Percentiles rank a stretch among this genome's conserved stretches.
These are phyloP conservation scores for Gymnothorax reevesii DNA, from an alignment of 2,797 vertebrate genomes.

Conservation along the genomic window DNA sequence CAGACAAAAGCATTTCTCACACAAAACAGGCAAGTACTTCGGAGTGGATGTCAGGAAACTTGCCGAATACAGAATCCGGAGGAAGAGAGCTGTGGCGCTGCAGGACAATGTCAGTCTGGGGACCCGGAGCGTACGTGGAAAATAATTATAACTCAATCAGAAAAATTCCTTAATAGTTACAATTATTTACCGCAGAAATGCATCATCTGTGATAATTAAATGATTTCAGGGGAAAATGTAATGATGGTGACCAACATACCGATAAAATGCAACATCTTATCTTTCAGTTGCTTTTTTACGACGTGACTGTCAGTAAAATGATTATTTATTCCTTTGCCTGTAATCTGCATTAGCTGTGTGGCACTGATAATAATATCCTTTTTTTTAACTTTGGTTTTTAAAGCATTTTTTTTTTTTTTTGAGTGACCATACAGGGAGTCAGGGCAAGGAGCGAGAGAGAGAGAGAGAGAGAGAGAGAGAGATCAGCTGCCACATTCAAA, in stretches of 20 bases:
- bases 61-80: background rate
- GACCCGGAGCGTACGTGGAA: background rate
- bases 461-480: too few relatives aligned
- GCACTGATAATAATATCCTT: background rate
- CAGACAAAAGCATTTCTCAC: background rate
- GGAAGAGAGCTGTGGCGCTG: background rate
- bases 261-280: background rate
- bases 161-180: background rate
- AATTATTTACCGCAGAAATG: background rate
- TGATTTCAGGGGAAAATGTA: background rate
- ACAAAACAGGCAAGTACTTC: background rate
- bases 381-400: background rate
- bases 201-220: background rate
- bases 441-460: background rate
- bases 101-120: background rate
- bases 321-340: background rate
- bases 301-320: background rate
- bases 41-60: background rate
- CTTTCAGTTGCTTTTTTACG: background rate
- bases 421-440: background rate
- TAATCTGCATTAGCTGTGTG: background rate
- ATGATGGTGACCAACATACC: background rate
- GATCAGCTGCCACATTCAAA: too few relatives aligned
- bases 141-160: background rate
- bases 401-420: too few relatives aligned